phyloP scores from a whole-genome alignment of 2,797 vertebrate species.

The Phoxinus dragarum region DNA sequence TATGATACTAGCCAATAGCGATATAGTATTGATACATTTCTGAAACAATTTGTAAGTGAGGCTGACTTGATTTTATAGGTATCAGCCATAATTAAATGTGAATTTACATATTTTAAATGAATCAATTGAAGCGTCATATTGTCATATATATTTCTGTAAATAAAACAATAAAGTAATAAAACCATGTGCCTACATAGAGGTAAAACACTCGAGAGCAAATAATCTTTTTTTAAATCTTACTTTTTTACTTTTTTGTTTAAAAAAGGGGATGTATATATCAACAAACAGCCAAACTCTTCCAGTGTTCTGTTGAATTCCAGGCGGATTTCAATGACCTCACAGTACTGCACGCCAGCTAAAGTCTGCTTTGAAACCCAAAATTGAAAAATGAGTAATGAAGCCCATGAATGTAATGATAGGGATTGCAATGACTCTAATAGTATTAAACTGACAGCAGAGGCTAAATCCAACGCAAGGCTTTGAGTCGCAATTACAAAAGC shows the following conservation, averaged over 20 bases:
- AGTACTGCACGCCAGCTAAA: slow-evolving; percentile 19
- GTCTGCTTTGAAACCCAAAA: slow-evolving; percentile 32
- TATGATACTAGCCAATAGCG: not conserved
- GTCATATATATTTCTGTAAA: not conserved
- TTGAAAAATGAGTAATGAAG: slow-evolving; percentile 48
- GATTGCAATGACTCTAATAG: slow-evolving; percentile 57
- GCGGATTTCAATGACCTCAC: slow-evolving; percentile 21
- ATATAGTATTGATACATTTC: not conserved
- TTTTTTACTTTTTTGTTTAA: not conserved
- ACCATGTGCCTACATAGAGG: not conserved
- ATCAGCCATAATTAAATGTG: not conserved
- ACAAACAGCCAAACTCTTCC: not conserved
- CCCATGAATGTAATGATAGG: slow-evolving; percentile 49
- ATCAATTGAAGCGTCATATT: not conserved
- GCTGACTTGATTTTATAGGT: not conserved
- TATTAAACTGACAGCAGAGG: slow-evolving; percentile 52
- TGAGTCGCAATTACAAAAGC: slow-evolving; percentile 49
- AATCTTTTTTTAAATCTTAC: too few relatives aligned
- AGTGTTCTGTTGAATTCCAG: not conserved
- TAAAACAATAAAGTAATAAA: not conserved
- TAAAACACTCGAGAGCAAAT: not conserved
- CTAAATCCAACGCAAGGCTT: slow-evolving; percentile 50
- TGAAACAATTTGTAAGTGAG: not conserved
- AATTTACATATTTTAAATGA: not conserved
- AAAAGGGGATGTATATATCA: not conserved